Evolutionary conservation across 2,113 vertebrate genomes (phyloP).

Genomic region (Astur gentilis): DNA sequence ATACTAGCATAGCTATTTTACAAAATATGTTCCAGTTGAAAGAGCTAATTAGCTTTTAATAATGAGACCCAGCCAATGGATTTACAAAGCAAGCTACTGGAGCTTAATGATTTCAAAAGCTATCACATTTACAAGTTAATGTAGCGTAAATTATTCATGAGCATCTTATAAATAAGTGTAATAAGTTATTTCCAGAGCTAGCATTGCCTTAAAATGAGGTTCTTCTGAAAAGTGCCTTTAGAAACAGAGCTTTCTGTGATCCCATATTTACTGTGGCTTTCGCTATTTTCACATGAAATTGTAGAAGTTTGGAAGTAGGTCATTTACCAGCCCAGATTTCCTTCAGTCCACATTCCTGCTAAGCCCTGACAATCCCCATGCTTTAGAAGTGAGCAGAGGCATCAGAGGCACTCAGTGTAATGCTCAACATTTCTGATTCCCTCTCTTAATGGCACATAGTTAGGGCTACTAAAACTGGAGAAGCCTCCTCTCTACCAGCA

Average conservation of each 20-base stretch:
- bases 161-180: constrained; percentile 29
- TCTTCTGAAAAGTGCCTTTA: not conserved
- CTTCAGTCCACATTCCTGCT: not conserved
- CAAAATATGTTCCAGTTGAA: constrained; percentile 50
- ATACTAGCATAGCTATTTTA: constrained; percentile 5
- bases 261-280: not conserved
- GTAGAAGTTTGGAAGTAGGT: not conserved
- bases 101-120: constrained; percentile 53
- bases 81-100: constrained; percentile 36
- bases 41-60: constrained; percentile 54
- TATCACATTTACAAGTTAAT: constrained; percentile 60
- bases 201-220: not conserved
- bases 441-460: not conserved
- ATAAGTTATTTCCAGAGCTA: constrained; percentile 8
- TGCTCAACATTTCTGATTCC: not conserved
- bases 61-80: constrained; percentile 23
- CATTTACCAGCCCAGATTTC: not conserved
- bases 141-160: constrained; percentile 53
- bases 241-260: not conserved
- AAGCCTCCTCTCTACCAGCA: not conserved
- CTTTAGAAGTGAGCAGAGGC: not conserved
- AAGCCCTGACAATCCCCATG: not conserved
- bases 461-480: not conserved
- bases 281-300: not conserved
- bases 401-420: not conserved